Evolutionary conservation across 2,113 vertebrate species (phyloP).

Genomic region (Myrmecophaga tridactyla): DNA sequence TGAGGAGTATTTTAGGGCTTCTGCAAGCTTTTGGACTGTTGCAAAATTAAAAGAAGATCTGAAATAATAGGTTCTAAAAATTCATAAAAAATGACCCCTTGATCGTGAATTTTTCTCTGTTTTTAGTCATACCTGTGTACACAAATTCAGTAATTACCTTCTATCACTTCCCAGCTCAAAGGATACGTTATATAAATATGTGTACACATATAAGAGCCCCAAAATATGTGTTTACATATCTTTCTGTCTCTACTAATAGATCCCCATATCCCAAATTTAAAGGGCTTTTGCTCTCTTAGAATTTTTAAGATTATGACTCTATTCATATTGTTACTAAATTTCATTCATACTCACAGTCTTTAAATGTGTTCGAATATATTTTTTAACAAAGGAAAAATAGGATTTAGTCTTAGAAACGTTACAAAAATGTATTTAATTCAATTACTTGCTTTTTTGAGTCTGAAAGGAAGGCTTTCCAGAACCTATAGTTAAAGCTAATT

Average conservation of each 20-base stretch:
- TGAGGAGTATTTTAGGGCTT: neutral
- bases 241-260: too few relatives aligned
- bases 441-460: slow-evolving; percentile 52
- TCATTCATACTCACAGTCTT: neutral
- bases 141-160: neutral
- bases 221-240: neutral
- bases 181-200: neutral
- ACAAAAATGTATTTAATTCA: slow-evolving; percentile 39
- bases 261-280: neutral
- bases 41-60: neutral
- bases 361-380: neutral
- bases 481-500: slow-evolving; percentile 25
- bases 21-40: neutral
- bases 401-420: neutral
- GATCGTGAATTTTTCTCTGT: neutral
- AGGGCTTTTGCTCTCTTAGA: neutral
- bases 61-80: neutral
- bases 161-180: neutral
- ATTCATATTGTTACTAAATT: neutral
- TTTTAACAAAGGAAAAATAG: neutral
- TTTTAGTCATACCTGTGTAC: neutral
- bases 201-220: neutral
- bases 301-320: neutral
- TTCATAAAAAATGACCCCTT: neutral
- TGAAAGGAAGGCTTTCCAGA: slow-evolving; percentile 39